Base-by-base conservation (phyloP, 2,797 vertebrate genomes). In the Bovichtus diacanthus region DNA sequence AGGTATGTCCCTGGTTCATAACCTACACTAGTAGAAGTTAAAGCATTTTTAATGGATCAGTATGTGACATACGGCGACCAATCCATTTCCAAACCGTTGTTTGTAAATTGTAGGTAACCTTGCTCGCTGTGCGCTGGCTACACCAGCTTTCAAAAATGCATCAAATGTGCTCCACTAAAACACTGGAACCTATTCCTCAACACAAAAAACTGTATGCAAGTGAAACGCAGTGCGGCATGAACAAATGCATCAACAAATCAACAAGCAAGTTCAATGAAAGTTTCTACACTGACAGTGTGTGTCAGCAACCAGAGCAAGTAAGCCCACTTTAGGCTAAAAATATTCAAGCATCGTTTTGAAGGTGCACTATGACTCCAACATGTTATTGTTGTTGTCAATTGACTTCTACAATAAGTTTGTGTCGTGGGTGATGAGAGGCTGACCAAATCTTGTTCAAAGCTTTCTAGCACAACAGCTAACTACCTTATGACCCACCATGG, bases 221-320 rank as follows among this genome's bases (percentile, higher is more conserved):
- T 47, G 15, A 66, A 43, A 56, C 43, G 18, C 6, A 11, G 4
- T 29, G 23, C 1, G 1, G 5, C 29, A 65, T 25, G 3, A 54
- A 31, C 19, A 63, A 64, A 70, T 43, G 58, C 46, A 41, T n/a
- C n/a, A n/a, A n/a, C n/a, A n/a, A 31, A 65, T 27, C 11, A 41
- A 56, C 31, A 39, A 29, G 36, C 23, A n/a, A 29, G 31, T n/a
- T 44, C 3, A 71, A 43, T 56, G 12, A 34, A 15, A 31, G 12
- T 6, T 53, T 41, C 9, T 16, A 43, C 31, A 19, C 18, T 39
- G 34, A 66, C 55, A 12, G 27, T 18, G 25, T 36, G 11, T 2
- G 5, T 58, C 31, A 66, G 36, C 43, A 34, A 19, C 5, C 4
- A 6, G 7, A 53, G 23, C 27, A 11, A 55, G n/a, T 9, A n/a